phyloP scores from a whole-genome alignment of 2,113 vertebrate genomes.

The Megalops atlanticus region DNA sequence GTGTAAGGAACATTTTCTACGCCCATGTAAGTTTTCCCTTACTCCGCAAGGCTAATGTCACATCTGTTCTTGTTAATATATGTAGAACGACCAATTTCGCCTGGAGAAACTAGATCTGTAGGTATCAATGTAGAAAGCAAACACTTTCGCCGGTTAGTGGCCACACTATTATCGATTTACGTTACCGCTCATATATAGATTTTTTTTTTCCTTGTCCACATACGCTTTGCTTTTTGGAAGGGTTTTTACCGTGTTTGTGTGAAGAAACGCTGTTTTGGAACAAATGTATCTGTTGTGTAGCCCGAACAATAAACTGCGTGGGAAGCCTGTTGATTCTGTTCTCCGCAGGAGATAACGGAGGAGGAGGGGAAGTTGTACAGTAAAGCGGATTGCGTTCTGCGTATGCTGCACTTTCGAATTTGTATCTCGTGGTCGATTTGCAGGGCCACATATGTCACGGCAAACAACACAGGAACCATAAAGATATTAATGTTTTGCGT shows the following conservation, averaged over 20 bases:
- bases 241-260: background rate
- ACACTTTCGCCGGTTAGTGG: background rate
- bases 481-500: background rate
- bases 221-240: background rate
- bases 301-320: background rate
- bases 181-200: background rate
- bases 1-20: too few species aligned
- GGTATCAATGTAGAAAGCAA: background rate
- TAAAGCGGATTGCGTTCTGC: slow-evolving; percentile 18
- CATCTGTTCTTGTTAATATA: background rate
- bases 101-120: background rate
- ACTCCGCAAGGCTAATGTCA: background rate
- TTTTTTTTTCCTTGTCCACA: background rate
- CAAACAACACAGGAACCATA: background rate
- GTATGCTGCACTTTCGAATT: background rate
- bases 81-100: background rate
- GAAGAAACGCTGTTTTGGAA: background rate
- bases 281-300: background rate
- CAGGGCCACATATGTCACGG: background rate
- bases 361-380: background rate
- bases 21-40: slow-evolving; percentile 10
- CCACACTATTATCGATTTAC: background rate
- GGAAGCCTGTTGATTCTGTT: slow-evolving; percentile 6
- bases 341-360: background rate
- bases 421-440: background rate